These are phyloP conservation scores for Microdon myrmicae DNA, from an alignment of 2,888 invertebrate species.

Conservation along the genomic window DNA sequence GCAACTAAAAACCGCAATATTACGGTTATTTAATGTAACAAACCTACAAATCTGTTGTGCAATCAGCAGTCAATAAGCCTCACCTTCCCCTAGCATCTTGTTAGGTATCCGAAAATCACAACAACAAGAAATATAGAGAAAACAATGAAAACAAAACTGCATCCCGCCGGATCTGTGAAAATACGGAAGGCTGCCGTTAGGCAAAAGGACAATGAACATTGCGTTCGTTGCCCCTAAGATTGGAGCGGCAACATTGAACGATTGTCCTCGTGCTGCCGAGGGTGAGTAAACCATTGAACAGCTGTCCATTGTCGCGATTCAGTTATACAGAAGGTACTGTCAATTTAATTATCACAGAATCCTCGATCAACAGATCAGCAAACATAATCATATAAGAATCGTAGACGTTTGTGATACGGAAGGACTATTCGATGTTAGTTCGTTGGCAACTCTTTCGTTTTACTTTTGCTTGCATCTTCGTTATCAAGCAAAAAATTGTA, in stretches of 20 bases:
- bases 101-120: background rate
- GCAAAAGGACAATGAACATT: conserved; percentile 23
- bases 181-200: conserved; percentile 38
- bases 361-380: no score
- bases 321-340: conserved; percentile 13
- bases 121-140: no score
- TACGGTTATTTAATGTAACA: conserved; percentile 48
- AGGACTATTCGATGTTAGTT: no score
- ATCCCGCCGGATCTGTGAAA: conserved; percentile 3
- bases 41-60: conserved; percentile 35
- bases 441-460: no score
- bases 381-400: no score
- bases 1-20: conserved; percentile 47
- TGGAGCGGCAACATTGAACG: background rate
- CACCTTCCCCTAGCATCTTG: conserved; percentile 10
- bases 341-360: conserved; percentile 15
- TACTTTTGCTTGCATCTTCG: no score
- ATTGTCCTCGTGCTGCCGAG: conserved; percentile 15
- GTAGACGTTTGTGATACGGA: no score
- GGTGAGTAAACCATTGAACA: conserved; percentile 33
- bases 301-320: conserved; percentile 23
- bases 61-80: conserved; percentile 12
- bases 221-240: conserved; percentile 38
- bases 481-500: no score
- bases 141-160: no score